Evolutionary conservation across 1,140 invertebrate genomes (phyloP).

Genomic region (Cataglyphis hispanica): DNA sequence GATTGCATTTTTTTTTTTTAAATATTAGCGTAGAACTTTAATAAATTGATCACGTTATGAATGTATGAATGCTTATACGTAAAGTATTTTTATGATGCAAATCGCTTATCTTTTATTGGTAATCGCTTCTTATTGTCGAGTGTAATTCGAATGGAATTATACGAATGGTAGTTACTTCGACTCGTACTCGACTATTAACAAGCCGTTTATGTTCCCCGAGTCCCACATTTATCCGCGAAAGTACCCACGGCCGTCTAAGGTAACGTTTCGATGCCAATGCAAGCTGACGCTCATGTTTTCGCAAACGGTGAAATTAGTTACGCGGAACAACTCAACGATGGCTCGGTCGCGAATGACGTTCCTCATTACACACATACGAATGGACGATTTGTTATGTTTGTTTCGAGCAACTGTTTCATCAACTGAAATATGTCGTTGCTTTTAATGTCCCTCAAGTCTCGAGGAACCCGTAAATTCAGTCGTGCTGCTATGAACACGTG

Average conservation of each 20-base stretch:
- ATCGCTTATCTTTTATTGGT: not conserved
- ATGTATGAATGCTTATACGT: not conserved
- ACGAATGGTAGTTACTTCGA: not conserved
- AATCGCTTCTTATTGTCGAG: conserved; percentile 3
- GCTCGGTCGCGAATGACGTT: conserved; percentile 38
- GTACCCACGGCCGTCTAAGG: conserved; percentile 21
- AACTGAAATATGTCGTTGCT: conserved; percentile 24
- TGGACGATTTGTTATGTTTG: conserved; percentile 25
- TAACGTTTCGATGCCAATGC: conserved; percentile 54
- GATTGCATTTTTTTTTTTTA: not conserved
- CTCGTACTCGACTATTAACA: conserved; percentile 6
- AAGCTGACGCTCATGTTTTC: conserved; percentile 56
- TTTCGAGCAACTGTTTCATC: conserved; percentile 31
- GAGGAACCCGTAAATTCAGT: conserved; percentile 14
- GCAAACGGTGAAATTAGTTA: conserved; percentile 53
- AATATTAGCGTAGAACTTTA: not conserved
- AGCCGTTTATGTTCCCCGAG: conserved; percentile 23
- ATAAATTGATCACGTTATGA: not conserved
- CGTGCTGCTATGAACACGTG: not conserved
- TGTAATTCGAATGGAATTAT: conserved; percentile 11
- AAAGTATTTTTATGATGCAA: not conserved
- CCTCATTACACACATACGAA: conserved; percentile 29
- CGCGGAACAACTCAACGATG: conserved; percentile 30
- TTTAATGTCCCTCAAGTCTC: conserved; percentile 11
- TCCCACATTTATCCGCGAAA: not conserved